A percentile compares a stretch with the other conserved stretches of the same genome.
These are phyloP conservation scores for Diachrysia chrysitis DNA, from an alignment of 2,888 invertebrate genomes.

Conservation along the genomic window DNA sequence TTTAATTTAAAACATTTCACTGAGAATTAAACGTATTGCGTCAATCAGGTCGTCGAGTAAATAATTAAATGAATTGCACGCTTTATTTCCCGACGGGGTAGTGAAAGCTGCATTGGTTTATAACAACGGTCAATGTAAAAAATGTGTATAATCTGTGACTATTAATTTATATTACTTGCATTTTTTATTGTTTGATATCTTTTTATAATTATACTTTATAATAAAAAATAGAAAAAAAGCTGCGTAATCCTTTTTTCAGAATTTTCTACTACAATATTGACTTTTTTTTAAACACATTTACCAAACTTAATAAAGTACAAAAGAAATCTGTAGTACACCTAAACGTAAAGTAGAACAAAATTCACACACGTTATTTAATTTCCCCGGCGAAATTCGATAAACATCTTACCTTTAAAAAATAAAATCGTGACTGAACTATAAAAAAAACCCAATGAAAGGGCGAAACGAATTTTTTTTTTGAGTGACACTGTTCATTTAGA, in stretches of 20 bases:
- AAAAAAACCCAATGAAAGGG: constrained; percentile 12
- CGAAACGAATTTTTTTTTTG: too few species aligned
- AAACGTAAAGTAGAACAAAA: too few species aligned
- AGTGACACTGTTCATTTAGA: too few species aligned
- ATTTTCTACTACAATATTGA: too few species aligned
- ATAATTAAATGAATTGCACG: constrained; percentile 4
- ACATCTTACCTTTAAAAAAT: not conserved
- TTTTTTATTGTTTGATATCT: too few species aligned
- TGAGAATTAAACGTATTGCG: constrained; percentile 4
- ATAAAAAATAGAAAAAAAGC: too few species aligned
- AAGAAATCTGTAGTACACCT: too few species aligned
- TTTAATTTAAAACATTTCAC: constrained; percentile 2
- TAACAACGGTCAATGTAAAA: constrained; percentile 1
- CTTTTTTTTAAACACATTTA: too few species aligned
- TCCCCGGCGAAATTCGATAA: not conserved
- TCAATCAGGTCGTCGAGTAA: constrained; percentile 4
- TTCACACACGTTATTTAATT: not conserved
- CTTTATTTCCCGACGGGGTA: not conserved
- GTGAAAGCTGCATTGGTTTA: not conserved
- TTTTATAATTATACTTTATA: too few species aligned
- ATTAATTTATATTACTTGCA: too few species aligned
- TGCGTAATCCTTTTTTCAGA: too few species aligned
- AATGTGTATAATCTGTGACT: not conserved
- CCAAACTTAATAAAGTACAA: not conserved
- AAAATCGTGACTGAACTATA: not conserved